Evolutionary conservation across 1,140 invertebrate species (phyloP).

Genomic region (Heliconius hermathena): DNA sequence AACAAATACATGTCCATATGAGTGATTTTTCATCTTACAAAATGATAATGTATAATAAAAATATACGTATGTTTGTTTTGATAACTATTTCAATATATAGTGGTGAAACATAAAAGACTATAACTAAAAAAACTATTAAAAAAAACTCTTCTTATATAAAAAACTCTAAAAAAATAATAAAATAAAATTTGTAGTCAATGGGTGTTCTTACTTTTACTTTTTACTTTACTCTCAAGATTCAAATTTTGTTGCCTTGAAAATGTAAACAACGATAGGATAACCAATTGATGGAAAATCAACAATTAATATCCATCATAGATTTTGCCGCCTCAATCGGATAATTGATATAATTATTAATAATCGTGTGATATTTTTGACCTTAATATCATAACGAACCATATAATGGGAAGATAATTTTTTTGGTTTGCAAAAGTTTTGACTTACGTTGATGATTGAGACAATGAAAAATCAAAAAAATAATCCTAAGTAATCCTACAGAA

Average conservation of each 20-base stretch:
- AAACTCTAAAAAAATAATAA: not conserved
- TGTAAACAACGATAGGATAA: not conserved
- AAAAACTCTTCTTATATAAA: no score
- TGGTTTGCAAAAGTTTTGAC: not conserved
- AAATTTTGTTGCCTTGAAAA: not conserved
- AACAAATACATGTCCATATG: not conserved
- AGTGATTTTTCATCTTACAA: not conserved
- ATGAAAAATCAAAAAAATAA: no score
- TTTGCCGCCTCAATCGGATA: slow-evolving; percentile 32
- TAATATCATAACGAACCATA: not conserved
- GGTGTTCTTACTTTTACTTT: no score
- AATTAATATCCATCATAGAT: slow-evolving; percentile 26
- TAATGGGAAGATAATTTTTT: not conserved
- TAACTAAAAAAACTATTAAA: no score
- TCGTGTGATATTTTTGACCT: not conserved
- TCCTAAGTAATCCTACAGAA: no score
- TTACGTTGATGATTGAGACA: not conserved
- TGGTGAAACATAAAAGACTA: no score
- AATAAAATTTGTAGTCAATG: not conserved
- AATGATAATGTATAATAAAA: not conserved
- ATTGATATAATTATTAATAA: slow-evolving; percentile 30
- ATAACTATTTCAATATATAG: no score
- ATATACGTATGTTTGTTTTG: no score
- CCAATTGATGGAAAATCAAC: slow-evolving; percentile 1
- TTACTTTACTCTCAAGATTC: no score